A percentile compares a stretch with the other conserved stretches of the same genome.
Evolutionary conservation across 1,140 invertebrate genomes (phyloP).

Genomic region (Drosophila takahashii): DNA sequence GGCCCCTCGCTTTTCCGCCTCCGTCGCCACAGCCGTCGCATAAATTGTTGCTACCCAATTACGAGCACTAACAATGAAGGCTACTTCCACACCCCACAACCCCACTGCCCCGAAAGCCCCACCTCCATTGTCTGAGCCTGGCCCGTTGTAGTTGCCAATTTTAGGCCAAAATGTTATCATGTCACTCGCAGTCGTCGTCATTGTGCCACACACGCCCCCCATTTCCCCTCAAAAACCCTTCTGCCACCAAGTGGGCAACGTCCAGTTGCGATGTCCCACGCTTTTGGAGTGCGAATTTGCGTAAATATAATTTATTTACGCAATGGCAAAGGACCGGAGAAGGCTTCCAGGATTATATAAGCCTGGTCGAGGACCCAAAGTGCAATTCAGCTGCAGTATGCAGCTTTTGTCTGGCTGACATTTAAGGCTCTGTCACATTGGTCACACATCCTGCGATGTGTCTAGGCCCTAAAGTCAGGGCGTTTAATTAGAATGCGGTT

Average conservation of each 20-base stretch:
- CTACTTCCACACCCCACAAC: conserved; percentile 6
- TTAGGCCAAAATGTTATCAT: conserved; percentile 83
- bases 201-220: conserved; percentile 33
- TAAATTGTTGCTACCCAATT: conserved; percentile 84
- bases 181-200: conserved; percentile 78
- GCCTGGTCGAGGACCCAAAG: conserved; percentile 46
- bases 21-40: conserved; percentile 45
- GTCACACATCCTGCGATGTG: conserved; percentile 48
- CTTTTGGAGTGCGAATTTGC: conserved; percentile 78
- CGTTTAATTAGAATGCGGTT: conserved; percentile 78
- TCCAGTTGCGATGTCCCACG: conserved; percentile 40
- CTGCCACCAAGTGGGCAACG: not conserved
- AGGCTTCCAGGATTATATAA: conserved; percentile 64
- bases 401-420: conserved; percentile 55
- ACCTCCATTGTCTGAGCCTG: conserved; percentile 62
- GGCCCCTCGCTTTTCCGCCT: conserved; percentile 12
- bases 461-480: conserved; percentile 55
- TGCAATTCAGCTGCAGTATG: conserved; percentile 41
- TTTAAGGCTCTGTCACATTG: conserved; percentile 74
- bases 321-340: conserved; percentile 64
- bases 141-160: conserved; percentile 69
- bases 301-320: conserved; percentile 84
- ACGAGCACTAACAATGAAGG: conserved; percentile 76
- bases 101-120: not conserved
- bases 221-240: not conserved